Evolutionary conservation across 2,113 vertebrate genomes (phyloP).

Genomic region (Prinia subflava): DNA sequence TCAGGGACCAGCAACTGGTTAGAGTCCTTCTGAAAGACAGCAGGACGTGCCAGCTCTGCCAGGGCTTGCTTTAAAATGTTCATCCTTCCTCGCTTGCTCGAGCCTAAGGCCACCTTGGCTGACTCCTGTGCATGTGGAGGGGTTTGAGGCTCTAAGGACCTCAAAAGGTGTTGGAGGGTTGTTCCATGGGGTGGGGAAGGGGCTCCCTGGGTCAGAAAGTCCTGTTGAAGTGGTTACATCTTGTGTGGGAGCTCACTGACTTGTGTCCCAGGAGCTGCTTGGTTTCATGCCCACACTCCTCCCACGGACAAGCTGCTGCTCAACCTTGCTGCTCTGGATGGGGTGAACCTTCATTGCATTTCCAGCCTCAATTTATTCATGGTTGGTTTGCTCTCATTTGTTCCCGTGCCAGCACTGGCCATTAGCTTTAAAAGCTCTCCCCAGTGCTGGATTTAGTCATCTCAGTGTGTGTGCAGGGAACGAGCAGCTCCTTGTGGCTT

Average conservation of each 20-base stretch:
- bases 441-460: neutral
- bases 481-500: neutral
- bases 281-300: neutral
- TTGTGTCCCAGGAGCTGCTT: neutral
- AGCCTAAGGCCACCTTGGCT: neutral
- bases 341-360: neutral
- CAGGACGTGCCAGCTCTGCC: conserved; percentile 23
- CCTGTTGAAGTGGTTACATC: neutral
- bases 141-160: neutral
- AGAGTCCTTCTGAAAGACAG: neutral
- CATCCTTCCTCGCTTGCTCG: neutral
- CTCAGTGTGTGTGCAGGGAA: neutral
- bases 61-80: neutral
- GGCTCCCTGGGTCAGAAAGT: neutral
- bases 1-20: neutral
- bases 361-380: conserved; percentile 11
- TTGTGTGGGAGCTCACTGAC: neutral
- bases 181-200: neutral
- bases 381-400: conserved; percentile 2
- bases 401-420: neutral
- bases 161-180: neutral
- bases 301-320: conserved; percentile 1
- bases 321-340: neutral
- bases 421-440: neutral
- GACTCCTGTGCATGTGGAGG: neutral